Base-by-base conservation (phyloP, 2,888 invertebrate species). In the Troides helena region DNA sequence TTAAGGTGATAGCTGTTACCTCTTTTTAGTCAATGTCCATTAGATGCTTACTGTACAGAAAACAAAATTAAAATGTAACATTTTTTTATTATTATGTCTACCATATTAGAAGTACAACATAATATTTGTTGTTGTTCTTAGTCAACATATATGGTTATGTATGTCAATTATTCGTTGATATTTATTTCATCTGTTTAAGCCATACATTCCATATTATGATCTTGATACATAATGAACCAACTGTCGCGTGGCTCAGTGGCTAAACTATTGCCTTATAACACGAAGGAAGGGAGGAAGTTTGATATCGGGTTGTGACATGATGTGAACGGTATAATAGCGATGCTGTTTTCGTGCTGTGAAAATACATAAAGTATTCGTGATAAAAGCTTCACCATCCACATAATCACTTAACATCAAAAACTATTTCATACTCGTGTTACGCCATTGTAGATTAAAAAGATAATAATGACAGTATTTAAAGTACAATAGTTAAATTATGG, bases 401-500 rank as follows among this genome's bases (percentile, higher is more conserved):
- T 2, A 14, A 1, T 46, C 46, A 46, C 46, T 4, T 14, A 46
- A 3, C 6, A 43, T 12, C 14, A 14, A 46, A 46, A 46, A 14
- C 46, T 12, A 12, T 14, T 14, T 12, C 14, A 14, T 14, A 14
- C 4, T 46, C 46, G 12, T 46, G 46, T 17, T 46, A 46, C 14
- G 14, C 10, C 10, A 46, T 46, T 46, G 46, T 46, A 46, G 14
- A 4, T 46, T 12, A 46, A 12, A 46, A 46, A 46, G 14, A 30
- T 30, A 2, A 46, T 46, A 18, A n/a, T 8, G 18, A 67, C 61
- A 65, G 67, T 72, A 72, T 72, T 72, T 30, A 65, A 65, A 70
- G 72, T 72, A 72, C 72, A 72, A 68, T 57, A 68, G 39, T 21
- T 68, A 17, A 62, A 39, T 62, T 59, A 53, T 46, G 68, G 72